Evolutionary conservation across 2,888 invertebrate genomes (phyloP), one percentile per base, ranked within the genome.

Genomic region (Zelleria hepariella): DNA sequence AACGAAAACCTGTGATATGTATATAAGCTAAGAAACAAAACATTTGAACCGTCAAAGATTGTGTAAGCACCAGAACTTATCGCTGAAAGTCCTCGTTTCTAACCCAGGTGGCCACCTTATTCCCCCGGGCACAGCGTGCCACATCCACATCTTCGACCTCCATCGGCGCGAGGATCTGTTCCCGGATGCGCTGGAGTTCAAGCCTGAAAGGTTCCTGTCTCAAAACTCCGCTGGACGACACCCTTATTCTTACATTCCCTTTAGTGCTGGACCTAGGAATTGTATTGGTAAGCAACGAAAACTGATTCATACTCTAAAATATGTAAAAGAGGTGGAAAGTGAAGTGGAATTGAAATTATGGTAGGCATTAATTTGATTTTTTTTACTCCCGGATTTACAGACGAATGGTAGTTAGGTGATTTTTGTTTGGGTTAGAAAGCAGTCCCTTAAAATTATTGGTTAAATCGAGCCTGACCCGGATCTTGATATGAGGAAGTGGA

Each of bases 201-300:
- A 93, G 69, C 94, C 94, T 0, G 93, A 94, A 58, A 80, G 94
- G 63, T 95, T 95, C 75, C 71, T 92, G 48, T 90, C 91, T 0
- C 92, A 94, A 67, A 90, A 90, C 65, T 73, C 80, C 10, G 61
- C 68, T 1, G 73, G 76, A 24, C 80, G 92, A 27, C 92, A 93
- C 77, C 91, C 92, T 0, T 93, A 90, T 64, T 86, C 91, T 0
- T 93, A 90, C 68, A 86, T 93, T 59, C 93, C 93, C 0, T 93
- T 93, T 63, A 93, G 93, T 69, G 93, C 92, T 0, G 93, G 93
- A 2, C 91, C 91, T 0, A 86, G 93, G 25, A 93, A 93, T 73
- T 93, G 93, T 66, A 92, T 93, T 64, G 93, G 92, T 92, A 79
- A 70, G 24, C 32, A 5, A 10, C 5, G 32, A n/a, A n/a, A n/a